Evolutionary conservation across 2,113 vertebrate species (phyloP), one percentile per base, ranked within the genome.

Genomic region (Limanda limanda): DNA sequence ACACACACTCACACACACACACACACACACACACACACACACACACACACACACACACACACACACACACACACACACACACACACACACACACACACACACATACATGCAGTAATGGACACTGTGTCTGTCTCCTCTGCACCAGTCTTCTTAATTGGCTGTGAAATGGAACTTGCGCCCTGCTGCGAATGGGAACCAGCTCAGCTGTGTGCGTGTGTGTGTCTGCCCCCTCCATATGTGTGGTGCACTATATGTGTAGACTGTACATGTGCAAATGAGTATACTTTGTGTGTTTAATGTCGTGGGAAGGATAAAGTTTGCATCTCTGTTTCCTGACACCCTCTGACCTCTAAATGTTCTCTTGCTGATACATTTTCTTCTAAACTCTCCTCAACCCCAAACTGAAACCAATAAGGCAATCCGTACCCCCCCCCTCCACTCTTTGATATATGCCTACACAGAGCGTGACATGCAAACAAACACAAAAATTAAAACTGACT

Each of bases 111-210:
- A 31, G 27, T 31, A 31, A 31, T 31, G 13, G 71, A 25, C 61
- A 52, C 23, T 1, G 14, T 15, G 51, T 40, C 74, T 35, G 71
- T 75, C 71, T 74, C 25, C 71, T 74, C 25, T 62, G 13, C 48
- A 5, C 31, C 5, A 1, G 42, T 69, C 31, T 24, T 76, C 70
- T 51, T 78, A 86, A 88, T 80, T 84, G 65, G 62, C 58, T 84
- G 74, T 84, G 82, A 87, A 90, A 78, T 83, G 52, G 55, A 81
- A 74, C 76, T 77, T 11, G 58, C 42, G 58, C 42, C 72, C 77
- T 70, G 64, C 75, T 74, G 79, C 5, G 58, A 78, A 82, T 76
- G 64, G 69, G 42, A 45, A 65, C 79, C 54, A 64, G 75, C 59
- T 73, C 14, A 4, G 45, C 24, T 56, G 40, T 25, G 17, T 62